phyloP scores from a whole-genome alignment of 2,797 vertebrate species.

The Vireo griseus region DNA sequence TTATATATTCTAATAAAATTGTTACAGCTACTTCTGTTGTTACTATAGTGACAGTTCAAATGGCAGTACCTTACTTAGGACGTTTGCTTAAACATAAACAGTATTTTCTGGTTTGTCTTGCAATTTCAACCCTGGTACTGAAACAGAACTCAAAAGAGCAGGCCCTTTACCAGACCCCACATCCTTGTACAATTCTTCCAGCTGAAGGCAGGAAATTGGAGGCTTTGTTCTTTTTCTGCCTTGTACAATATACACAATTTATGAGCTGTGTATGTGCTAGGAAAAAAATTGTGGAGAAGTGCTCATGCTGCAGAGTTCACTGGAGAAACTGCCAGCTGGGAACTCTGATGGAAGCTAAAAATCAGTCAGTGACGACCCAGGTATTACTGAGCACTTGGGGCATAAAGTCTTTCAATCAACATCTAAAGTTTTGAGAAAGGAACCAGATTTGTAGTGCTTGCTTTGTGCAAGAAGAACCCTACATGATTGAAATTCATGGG shows the following conservation, averaged over 20 bases:
- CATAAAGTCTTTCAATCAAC: background rate
- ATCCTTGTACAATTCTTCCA: background rate
- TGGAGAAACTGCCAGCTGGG: background rate
- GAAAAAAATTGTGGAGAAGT: background rate
- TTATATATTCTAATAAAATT: background rate
- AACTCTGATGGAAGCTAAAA: background rate
- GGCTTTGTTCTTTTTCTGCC: background rate
- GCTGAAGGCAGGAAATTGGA: background rate
- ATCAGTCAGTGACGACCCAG: background rate
- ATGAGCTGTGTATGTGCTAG: background rate
- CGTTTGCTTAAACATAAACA: background rate
- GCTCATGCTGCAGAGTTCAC: background rate
- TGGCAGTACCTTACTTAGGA: background rate
- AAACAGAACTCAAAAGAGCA: background rate
- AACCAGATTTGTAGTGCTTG: background rate
- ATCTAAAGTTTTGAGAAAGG: background rate
- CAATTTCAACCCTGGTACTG: background rate
- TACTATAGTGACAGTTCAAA: background rate
- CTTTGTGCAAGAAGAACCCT: background rate
- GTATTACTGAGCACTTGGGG: background rate
- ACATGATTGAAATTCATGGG: fast-evolving
- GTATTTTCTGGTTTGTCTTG: background rate
- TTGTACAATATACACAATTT: background rate
- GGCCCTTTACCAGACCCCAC: background rate
- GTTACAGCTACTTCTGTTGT: background rate